Evolutionary conservation across 2,113 vertebrate species (phyloP), one percentile per base, ranked within the genome.

Genomic region (Geothlypis trichas): DNA sequence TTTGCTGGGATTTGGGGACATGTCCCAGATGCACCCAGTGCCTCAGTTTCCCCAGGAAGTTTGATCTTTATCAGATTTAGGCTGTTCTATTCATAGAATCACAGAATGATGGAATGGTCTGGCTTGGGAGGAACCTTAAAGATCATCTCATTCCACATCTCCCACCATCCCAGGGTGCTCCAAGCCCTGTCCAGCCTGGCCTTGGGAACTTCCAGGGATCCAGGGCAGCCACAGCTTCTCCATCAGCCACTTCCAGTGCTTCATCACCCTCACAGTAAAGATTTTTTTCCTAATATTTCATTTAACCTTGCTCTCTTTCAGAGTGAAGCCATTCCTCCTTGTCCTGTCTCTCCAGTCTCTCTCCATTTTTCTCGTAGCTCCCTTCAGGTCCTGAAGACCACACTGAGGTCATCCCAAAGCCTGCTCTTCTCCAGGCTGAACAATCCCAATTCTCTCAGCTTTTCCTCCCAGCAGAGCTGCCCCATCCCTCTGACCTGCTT

Each of bases 211-310:
- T 14, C 52, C 52, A 82, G 15, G 37, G 27, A 67, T 39, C 12
- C 55, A 62, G 23, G 33, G 15, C 44, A 81, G 37, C 52, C 68
- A 81, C 31, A 81, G 37, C 46, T 74, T 11, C 52, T 46, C 77
- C n/a, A n/a, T n/a, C 1, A 59, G 0, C 35, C 3, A 30, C 4
- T 39, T 0, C 52, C 28, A 59, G 22, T 0, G 27, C 10, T 4
- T 59, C 27, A 9, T 1, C 33, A 46, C 54, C 33, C 62, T 61
- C 62, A 20, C 5, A 46, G 19, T 0, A 4, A 67, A 16, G 15
- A 28, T 24, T 39, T 39, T 33, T 21, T 33, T 7, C 23, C 20
- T 21, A 39, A 30, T 67, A 39, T n/a, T 37, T 20, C 13, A 39
- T 7, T 28, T 28, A 44, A 37, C 5, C 15, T 19, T 8, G 1